Evolutionary conservation across 2,888 invertebrate genomes (phyloP), one percentile per base, ranked within the genome.

Genomic region (Amphiduros pacificus): DNA sequence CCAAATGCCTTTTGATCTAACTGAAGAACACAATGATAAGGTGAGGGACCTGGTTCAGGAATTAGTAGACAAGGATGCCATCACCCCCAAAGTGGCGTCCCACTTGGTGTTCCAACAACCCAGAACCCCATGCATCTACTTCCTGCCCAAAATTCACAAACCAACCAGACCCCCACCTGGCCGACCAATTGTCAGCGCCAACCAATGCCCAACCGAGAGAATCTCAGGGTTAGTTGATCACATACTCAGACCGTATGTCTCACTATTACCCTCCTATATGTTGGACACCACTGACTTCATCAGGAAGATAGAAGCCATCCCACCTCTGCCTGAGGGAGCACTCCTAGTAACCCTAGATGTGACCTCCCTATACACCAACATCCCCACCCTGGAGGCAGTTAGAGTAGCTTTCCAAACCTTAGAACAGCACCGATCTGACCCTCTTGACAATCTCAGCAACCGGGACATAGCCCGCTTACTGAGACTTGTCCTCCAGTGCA

Each of bases 141-240:
- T 51, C 9, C 27, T 51, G 3, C 54, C 54, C 4, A 54, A 54
- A 54, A 54, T 54, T 11, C 54, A 54, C 54, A 54, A 54, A 24
- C 20, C 4, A 6, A 31, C 5, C 17, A 24, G 4, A 3, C 31
- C 54, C 14, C 54, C 54, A 32, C 54, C 54, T 17, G 54, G 54
- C 24, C 20, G 54, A 31, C 54, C 54, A 5, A 54, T 54, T n/a
- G 29, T 54, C 4, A 26, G 26, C n/a, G 54, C 31, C n/a, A 54
- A 54, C 22, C 5, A 14, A 5, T 54, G 54, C 28, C 27, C 54
- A 6, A 51, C 51, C 9, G 54, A 54, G 22, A 54, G 28, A 54
- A 54, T 54, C 20, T 54, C 54, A 4, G 54, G 31, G 3, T 28
- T 54, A 6, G 54, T 54, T 5, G 54, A 31, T 20, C 11, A 26